Base-by-base conservation (phyloP, 2,113 vertebrate genomes). In the Corythaeola cristata region DNA sequence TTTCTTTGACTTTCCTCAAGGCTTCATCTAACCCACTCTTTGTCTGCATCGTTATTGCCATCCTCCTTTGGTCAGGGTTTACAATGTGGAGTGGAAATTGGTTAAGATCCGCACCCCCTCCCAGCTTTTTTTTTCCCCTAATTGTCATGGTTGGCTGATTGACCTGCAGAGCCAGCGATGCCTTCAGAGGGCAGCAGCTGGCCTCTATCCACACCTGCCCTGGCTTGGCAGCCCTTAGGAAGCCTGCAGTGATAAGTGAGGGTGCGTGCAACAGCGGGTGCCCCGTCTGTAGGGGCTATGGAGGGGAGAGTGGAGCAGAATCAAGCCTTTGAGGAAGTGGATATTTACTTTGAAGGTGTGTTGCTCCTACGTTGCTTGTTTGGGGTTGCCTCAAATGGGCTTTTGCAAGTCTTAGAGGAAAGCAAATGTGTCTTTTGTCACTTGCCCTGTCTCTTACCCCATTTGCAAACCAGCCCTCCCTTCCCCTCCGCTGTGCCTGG, bases 251-350 rank as follows among this genome's bases (percentile, higher is more conserved):
- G n/a, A 4, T 2, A 15, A 60, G n/a, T 2, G 24, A 35, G 56
- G 8, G 3, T 35, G 28, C 0, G 0, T 52, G 44, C 32, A 52
- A 35, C 33, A 30, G 71, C 23, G 26, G 26, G 21, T 3, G 2
- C 5, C n/a, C 9, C 41, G 4, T 35, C 44, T 53, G 39, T 14
- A 10, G 47, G 35, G 58, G 32, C 47, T 93, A 19, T 55, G 55
- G 24, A 55, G 60, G 21, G 28, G 59, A 10, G 9, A 52, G 58
- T 0, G 0, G 45, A 71, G 73, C 27, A 75, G 60, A 64, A 22
- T 17, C 12, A 26, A 23, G 55, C 26, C 15, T 82, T 58, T 37
- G 37, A 68, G 59, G 16, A 12, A 50, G 32, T 5, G 7, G 50
- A 2, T 32, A 2, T 39, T 45, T 66, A 11, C 15, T 68, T 39